Percentiles rank a stretch among this genome's conserved stretches.
These are phyloP conservation scores for Brachypodius melanocephalos DNA, from an alignment of 2,113 vertebrate species.

Conservation along the genomic window DNA sequence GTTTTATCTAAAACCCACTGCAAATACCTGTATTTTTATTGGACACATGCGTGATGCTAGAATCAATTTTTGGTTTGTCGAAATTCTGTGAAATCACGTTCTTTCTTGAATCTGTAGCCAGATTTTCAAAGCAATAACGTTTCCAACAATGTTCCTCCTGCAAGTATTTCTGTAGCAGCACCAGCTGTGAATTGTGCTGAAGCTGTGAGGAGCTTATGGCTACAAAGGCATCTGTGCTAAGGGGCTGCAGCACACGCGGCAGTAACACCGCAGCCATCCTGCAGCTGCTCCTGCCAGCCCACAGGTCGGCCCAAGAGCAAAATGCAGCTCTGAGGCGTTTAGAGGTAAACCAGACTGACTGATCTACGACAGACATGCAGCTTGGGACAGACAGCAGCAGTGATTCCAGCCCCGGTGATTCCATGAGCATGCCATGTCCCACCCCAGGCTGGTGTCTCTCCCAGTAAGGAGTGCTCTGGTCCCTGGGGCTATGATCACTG, in stretches of 20 bases:
- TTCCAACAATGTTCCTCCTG: background rate
- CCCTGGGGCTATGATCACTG: background rate
- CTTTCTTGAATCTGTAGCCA: background rate
- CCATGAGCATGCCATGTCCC: background rate
- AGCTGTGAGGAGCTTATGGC: background rate
- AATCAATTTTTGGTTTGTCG: background rate
- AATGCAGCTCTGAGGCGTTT: background rate
- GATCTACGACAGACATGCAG: rapidly evolving
- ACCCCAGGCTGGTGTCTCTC: background rate
- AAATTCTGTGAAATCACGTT: background rate
- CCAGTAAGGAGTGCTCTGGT: background rate
- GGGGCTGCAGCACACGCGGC: background rate
- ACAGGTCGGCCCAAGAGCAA: rapidly evolving
- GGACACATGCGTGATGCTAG: background rate
- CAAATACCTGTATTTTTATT: background rate
- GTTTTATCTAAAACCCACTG: background rate
- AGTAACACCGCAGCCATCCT: rapidly evolving
- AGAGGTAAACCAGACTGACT: background rate
- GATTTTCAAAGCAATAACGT: background rate
- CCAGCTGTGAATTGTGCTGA: background rate
- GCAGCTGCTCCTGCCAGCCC: background rate
- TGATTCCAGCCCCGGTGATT: background rate
- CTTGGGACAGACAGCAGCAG: background rate
- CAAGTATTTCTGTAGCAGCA: background rate
- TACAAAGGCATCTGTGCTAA: background rate